Evolutionary conservation across 1,140 invertebrate genomes (phyloP).

Genomic region (Cherax destructor): DNA sequence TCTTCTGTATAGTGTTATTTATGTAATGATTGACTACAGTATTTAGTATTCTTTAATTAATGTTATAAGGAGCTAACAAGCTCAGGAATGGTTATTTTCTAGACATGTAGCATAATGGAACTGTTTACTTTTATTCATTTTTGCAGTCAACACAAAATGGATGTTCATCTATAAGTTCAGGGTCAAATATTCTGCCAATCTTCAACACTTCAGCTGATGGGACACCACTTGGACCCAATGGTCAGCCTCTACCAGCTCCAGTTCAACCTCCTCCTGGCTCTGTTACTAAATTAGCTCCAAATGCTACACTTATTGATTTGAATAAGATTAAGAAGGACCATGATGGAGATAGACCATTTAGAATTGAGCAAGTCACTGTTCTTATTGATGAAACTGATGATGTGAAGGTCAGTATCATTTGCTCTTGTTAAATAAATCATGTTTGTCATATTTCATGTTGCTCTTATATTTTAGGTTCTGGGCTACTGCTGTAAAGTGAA

Average conservation of each 20-base stretch:
- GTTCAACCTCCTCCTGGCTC: constrained; percentile 68
- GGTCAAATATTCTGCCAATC: constrained; percentile 8
- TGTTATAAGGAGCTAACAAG: no score
- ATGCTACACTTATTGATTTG: constrained; percentile 71
- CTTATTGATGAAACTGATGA: constrained; percentile 70
- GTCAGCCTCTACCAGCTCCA: constrained; percentile 44
- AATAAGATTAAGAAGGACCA: constrained; percentile 67
- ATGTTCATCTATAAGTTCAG: not conserved
- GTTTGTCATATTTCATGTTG: no score
- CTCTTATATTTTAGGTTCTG: no score
- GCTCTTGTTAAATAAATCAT: no score
- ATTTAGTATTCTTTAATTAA: no score
- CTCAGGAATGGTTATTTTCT: no score
- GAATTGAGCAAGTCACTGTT: constrained; percentile 69
- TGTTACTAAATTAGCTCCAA: constrained; percentile 67
- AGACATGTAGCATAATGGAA: no score
- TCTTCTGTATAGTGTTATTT: no score
- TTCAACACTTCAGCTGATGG: constrained; percentile 56
- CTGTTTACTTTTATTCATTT: not conserved
- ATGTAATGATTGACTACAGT: no score
- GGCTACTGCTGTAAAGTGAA: no score
- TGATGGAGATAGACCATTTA: constrained; percentile 67
- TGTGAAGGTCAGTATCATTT: constrained; percentile 67
- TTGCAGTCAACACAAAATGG: constrained; percentile 14
- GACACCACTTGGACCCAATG: constrained; percentile 55